Evolutionary conservation across 2,888 invertebrate species (phyloP), one percentile per base, ranked within the genome.

Genomic region (Aphodius granarius): DNA sequence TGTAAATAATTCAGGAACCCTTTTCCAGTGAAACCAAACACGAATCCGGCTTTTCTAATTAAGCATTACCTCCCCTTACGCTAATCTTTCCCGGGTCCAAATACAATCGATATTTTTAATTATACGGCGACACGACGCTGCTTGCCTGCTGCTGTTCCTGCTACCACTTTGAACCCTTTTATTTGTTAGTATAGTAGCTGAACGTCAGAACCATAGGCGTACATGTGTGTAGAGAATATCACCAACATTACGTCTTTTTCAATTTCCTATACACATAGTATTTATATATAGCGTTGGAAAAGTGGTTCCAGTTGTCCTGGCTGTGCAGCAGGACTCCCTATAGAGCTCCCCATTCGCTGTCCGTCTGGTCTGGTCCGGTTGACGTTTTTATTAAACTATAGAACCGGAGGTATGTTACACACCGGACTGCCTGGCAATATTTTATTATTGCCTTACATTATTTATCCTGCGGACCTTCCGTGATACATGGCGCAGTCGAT

Each of bases 391-490:
- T 84, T 84, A 84, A 84, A 84, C 82, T 83, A 81, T 13, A n/a
- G n/a, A n/a, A 43, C 83, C 83, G 22, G 82, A 82, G 83, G 83
- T 83, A 83, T 83, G 82, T 81, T 81, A 80, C 81, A 80, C 81
- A 73, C 81, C 79, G 80, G 80, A 80, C 80, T 75, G 80, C 80
- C 80, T 75, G 78, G 81, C 81, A 80, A 83, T 83, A 84, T 85
- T 85, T 85, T 85, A 85, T 85, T 85, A 85, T 85, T 84, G 85
- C 85, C 83, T 84, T 85, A 85, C 84, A 85, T 85, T 85, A 85
- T 85, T 85, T 84, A 85, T 85, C 83, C 83, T 80, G 81, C 80
- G 81, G 81, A 81, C 81, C 80, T 81, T 79, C 79, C 79, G 79
- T 80, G 80, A 81, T 81, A 81, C 80, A 80, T 80, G 78, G 77